A percentile compares a stretch with the other conserved stretches of the same genome.
Conservation (phyloP, 1,140 invertebrate genomes). For the Drosophila mauritiana region DNA sequence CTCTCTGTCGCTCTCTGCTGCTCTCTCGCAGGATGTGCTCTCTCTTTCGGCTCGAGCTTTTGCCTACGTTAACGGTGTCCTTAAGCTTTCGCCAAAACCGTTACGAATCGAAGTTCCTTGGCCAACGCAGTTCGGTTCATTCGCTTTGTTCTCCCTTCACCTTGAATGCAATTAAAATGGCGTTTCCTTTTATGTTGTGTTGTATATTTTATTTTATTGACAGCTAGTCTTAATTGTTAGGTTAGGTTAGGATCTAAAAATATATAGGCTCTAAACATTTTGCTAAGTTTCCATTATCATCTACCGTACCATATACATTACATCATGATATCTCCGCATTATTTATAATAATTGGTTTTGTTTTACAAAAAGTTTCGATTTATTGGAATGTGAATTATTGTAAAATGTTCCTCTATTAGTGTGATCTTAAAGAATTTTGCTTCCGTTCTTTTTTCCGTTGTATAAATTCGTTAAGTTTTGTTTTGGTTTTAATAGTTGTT, state of each 20-base stretch:
- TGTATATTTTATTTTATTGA: constrained; percentile 68
- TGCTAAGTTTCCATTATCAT: constrained; percentile 35
- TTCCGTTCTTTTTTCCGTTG: constrained; percentile 27
- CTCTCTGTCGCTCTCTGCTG: neutral
- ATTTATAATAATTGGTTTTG: constrained; percentile 35
- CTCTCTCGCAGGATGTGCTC: neutral
- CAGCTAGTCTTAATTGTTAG: constrained; percentile 66
- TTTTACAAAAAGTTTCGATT: constrained; percentile 52
- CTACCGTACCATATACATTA: constrained; percentile 42
- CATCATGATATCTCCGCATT: constrained; percentile 44
- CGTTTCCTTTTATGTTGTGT: constrained; percentile 9
- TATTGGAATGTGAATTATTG: constrained; percentile 51
- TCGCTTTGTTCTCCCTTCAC: constrained; percentile 21
- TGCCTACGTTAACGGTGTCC: constrained; percentile 50
- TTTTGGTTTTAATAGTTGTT: constrained; percentile 31
- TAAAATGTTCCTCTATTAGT: constrained; percentile 42
- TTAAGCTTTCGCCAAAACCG: constrained; percentile 50
- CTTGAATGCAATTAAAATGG: constrained; percentile 18
- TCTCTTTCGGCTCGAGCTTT: constrained; percentile 33
- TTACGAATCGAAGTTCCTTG: constrained; percentile 42
- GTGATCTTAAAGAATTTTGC: constrained; percentile 50
- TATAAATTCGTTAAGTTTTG: constrained; percentile 75
- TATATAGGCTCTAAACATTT: constrained; percentile 67
- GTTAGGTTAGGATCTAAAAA: constrained; percentile 70
- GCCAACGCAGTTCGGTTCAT: constrained; percentile 24